Evolutionary conservation across 2,113 vertebrate genomes (phyloP), one percentile per base, ranked within the genome.

Genomic region (Semicossyphus pulcher): DNA sequence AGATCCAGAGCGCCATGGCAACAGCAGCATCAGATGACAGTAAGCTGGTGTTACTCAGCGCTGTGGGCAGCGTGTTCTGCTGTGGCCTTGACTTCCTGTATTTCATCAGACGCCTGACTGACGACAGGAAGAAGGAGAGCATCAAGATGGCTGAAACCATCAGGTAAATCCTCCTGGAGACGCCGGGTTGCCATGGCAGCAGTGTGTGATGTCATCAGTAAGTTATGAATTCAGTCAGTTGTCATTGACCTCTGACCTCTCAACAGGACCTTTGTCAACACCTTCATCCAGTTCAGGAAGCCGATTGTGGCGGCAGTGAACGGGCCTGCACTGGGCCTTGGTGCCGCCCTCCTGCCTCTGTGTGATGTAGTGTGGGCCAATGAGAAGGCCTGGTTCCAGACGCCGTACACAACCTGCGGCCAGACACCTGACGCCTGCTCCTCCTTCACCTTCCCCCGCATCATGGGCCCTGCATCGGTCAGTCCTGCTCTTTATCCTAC

Each of bases 371-470:
- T 99, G 32, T 99, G 97, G 97, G 98, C 97, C 84, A 99, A 96
- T 62, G 98, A 99, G 89, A 99, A 99, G 88, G 96, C 98, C 23
- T 99, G 97, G 97, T 98, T 99, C 92, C 97, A 99, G 84, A 99
- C 97, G 21, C 98, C 98, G 2, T 99, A 99, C 86, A 94, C 95
- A 11, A 94, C 94, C 62, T 98, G 95, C 66, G 98, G 98, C 72
- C 98, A 99, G 90, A 98, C 97, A 44, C 98, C 98, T 2, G 98
- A 99, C 54, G 96, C 95, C 80, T 99, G 98, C 86, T 96, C 97
- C 5, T 97, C 97, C 21, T 93, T 98, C 78, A 97, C 96, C 67
- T 99, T 99, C 82, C 97, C 98, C 87, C 93, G 92, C 25, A 95
- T 98, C 89, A 99, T 99, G 98, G 98, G 98, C 65, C 91, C 96